Conservation (phyloP, 2,797 vertebrate species). For the Enteromius unitaeniatus region DNA sequence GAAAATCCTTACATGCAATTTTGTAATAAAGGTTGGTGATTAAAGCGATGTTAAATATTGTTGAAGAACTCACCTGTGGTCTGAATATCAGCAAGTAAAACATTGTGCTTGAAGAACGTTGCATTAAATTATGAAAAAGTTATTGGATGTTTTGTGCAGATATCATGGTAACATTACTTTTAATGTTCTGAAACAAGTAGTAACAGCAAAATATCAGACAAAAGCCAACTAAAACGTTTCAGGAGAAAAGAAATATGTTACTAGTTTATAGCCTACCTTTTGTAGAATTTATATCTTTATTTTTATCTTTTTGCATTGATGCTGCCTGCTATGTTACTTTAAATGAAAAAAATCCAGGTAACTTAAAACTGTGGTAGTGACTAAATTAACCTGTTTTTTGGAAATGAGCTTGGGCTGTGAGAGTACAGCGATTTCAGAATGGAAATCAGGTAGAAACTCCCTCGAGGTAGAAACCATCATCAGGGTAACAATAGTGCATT, state of each 20-base stretch:
- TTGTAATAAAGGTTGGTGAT: too few relatives aligned
- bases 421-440: neutral
- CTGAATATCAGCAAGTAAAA: neutral
- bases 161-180: neutral
- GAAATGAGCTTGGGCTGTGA: neutral
- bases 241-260: neutral
- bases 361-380: neutral
- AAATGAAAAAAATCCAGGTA: too few relatives aligned
- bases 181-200: neutral
- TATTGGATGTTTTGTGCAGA: neutral
- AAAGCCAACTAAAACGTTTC: neutral
- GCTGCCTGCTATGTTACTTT: neutral
- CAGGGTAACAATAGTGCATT: neutral
- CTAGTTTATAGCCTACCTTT: neutral
- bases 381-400: neutral
- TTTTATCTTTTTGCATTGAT: too few relatives aligned
- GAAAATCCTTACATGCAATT: neutral
- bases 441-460: neutral
- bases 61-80: neutral
- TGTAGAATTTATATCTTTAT: neutral
- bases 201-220: neutral
- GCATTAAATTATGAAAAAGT: neutral
- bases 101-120: neutral
- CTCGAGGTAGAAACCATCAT: neutral
- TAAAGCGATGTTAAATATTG: too few relatives aligned